These are phyloP conservation scores for Turdus rufiventris DNA, from an alignment of 2,113 vertebrate genomes.

Conservation along the genomic window DNA sequence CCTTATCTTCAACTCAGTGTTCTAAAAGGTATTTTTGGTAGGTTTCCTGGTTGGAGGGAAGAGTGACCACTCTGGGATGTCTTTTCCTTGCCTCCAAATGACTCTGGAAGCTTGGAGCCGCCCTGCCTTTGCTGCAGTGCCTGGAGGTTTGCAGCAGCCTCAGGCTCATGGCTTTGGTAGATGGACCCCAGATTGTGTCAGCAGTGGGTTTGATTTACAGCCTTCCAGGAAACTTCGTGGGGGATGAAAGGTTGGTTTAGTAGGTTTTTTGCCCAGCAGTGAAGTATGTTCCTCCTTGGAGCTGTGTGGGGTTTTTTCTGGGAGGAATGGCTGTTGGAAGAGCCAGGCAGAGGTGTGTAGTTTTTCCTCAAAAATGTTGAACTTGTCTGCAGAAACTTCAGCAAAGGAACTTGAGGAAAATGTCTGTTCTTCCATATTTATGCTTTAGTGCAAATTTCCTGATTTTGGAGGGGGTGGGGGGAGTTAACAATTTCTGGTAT, in stretches of 20 bases:
- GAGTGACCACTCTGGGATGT: not conserved
- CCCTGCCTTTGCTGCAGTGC: not conserved
- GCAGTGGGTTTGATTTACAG: not conserved
- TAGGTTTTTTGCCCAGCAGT: not conserved
- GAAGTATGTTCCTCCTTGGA: not conserved
- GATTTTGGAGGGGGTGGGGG: not conserved
- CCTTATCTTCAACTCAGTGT: not conserved
- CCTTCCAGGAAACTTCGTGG: not conserved
- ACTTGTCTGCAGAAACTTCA: constrained; percentile 54
- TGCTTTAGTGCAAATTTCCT: constrained; percentile 49
- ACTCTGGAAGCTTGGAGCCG: not conserved
- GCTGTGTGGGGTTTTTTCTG: not conserved
- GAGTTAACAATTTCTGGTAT: not conserved
- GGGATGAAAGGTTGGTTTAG: not conserved
- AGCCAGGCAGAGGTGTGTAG: not conserved
- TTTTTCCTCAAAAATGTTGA: constrained; percentile 3
- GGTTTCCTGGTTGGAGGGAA: not conserved
- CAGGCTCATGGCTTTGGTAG: not conserved
- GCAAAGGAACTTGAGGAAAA: constrained; percentile 59
- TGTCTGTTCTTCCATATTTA: constrained; percentile 63
- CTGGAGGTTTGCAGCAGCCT: not conserved
- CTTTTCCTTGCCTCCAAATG: not conserved
- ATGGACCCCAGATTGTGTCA: not conserved
- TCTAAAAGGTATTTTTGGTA: not conserved
- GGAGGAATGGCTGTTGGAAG: constrained; percentile 14